A percentile compares a stretch with the other conserved stretches of the same genome.
phyloP scores from a whole-genome alignment of 2,797 vertebrate genomes.

The Toxotes lorentzi region DNA sequence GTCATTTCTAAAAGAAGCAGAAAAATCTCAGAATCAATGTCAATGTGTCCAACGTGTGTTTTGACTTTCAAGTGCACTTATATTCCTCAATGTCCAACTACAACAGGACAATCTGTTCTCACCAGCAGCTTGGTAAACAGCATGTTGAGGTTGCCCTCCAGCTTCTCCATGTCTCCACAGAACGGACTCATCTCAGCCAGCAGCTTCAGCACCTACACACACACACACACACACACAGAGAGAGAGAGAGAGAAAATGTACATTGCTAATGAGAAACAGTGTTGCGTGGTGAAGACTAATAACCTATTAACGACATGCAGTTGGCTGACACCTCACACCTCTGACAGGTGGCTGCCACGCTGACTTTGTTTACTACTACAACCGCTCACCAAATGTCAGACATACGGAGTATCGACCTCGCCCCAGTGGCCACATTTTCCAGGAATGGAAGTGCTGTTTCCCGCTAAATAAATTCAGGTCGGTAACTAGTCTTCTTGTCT shows the following conservation, averaged over 20 bases:
- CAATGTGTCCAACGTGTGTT: neutral
- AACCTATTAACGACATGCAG: constrained; percentile 59
- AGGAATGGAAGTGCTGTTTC: constrained; percentile 12
- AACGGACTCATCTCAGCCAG: constrained; percentile 98
- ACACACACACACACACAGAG: constrained; percentile 34
- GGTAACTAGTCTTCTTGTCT: neutral
- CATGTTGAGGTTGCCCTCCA: constrained; percentile 96
- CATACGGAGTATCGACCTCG: constrained; percentile 43
- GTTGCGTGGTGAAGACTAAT: constrained; percentile 52
- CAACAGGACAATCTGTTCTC: constrained; percentile 70
- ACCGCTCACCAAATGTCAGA: constrained; percentile 63
- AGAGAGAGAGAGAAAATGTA: too few relatives aligned
- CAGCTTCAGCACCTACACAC: constrained; percentile 93
- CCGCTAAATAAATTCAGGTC: neutral
- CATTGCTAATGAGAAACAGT: constrained; percentile 58
- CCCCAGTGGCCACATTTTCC: constrained; percentile 29
- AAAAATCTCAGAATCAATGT: neutral
- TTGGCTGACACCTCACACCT: constrained; percentile 60
- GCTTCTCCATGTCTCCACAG: constrained; percentile 99
- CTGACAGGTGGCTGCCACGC: constrained; percentile 70
- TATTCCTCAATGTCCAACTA: neutral
- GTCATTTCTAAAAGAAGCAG: neutral
- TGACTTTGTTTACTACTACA: constrained; percentile 63
- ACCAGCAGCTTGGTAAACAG: constrained; percentile 98
- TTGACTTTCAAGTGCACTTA: neutral